Base-by-base conservation (phyloP, 2,113 vertebrate species). In the Bucco capensis region DNA sequence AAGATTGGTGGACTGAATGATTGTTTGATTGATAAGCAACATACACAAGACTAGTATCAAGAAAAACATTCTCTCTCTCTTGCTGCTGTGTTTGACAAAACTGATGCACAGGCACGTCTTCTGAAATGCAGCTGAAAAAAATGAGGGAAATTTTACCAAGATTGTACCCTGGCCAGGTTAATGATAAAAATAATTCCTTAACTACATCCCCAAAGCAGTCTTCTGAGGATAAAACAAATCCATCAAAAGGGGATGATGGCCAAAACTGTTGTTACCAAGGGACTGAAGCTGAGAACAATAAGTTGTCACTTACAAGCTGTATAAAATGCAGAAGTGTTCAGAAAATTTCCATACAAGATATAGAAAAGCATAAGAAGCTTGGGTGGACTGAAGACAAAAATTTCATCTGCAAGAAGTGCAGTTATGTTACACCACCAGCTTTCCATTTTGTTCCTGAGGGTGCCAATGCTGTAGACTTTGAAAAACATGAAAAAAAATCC, bases 121-220 rank as follows among this genome's bases (percentile, higher is more conserved):
- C 83, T 89, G 94, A 96, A 93, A 97, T 97, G 97, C 97, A 97
- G 50, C 71, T 98, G 83, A 97, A 97, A 94, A 97, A 97, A 92
- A 97, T 97, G 97, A 97, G 97, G 90, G 97, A 97, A 77, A 75
- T 95, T 21, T 93, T 97, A 82, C 97, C 97, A 83, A 96, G 84
- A 15, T 64, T 97, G 6, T 97, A 92, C 46, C 66, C 92, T 35
- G 57, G 85, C 6, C 95, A 95, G 67, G 69, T 94, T 81, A 95
- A 79, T 56, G 91, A 94, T 10, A 69, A 89, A 78, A 91, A 53
- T 30, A 93, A n/a, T 65, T 95, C 96, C 46, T 81, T 97, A 93
- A 97, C 92, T 69, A 95, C 96, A 80, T 97, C 97, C 2, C 97
- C 96, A 73, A 97, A 96, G 82, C 96, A 96, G 21, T 96, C 93